These are phyloP conservation scores for Lottia gigantea DNA, from an alignment of 2,888 invertebrate genomes.

Conservation along the genomic window DNA sequence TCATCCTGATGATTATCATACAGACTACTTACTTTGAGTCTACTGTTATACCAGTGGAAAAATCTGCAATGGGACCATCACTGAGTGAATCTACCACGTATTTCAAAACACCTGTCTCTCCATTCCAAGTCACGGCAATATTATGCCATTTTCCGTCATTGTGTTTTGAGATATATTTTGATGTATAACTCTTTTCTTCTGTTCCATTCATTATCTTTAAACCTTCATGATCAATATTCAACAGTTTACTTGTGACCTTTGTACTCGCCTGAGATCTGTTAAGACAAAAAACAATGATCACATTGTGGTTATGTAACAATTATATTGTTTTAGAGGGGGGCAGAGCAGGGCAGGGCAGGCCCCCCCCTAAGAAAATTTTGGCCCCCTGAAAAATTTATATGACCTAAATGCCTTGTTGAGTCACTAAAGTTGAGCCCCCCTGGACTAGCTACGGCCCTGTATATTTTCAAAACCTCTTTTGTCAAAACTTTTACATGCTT, in stretches of 20 bases:
- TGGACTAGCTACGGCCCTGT: too few species aligned
- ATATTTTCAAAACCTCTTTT: too few species aligned
- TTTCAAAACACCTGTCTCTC: conserved; percentile 28
- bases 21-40: not conserved
- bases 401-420: too few species aligned
- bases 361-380: too few species aligned
- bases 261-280: not conserved
- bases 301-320: too few species aligned
- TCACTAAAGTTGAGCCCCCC: too few species aligned
- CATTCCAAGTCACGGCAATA: conserved; percentile 40
- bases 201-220: conserved; percentile 27
- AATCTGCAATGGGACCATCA: conserved; percentile 17
- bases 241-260: conserved; percentile 22
- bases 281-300: too few species aligned
- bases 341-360: too few species aligned
- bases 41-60: conserved; percentile 14
- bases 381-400: too few species aligned
- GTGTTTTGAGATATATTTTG: conserved; percentile 6
- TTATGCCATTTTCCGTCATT: conserved; percentile 56
- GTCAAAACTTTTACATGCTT: too few species aligned
- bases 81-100: conserved; percentile 42
- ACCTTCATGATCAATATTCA: conserved; percentile 40
- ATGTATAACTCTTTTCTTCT: conserved; percentile 4
- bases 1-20: too few species aligned
- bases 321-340: too few species aligned